Base-by-base conservation (phyloP, 1,140 invertebrate species). In the roundworm (Caenorhabditis elegans) region DNA sequence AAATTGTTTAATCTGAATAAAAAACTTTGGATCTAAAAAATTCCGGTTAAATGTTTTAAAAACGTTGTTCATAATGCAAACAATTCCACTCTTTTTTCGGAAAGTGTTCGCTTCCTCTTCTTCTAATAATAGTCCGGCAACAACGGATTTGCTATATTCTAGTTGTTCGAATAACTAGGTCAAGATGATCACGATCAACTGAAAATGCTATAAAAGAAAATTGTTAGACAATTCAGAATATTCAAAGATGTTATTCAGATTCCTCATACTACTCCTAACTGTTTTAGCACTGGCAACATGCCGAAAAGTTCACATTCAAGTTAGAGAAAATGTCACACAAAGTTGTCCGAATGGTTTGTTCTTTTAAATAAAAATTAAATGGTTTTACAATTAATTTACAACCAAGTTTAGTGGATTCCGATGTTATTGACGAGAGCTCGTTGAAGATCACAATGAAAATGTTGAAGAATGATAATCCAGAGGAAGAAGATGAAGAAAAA, bases 121-220 rank as follows among this genome's bases (percentile, higher is more conserved):
- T 43, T 19, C 60, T 22, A 70, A 70, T 31, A 70, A 70, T 70
- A 70, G 60, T 34, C 19, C 11, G n/a, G n/a, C n/a, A n/a, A 8
- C 39, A 43, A 65, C 31, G 60, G 60, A 70, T 39, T 70, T 26
- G 17, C 11, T 39, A 39, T n/a, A 70, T 70, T 70, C 60, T 39
- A 70, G 31, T 70, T 70, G 34, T 39, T 39, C 60, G 2, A 70
- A 70, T 70, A 70, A 70, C 60, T 39, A 28, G 60, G 60, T 70
- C 60, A 70, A 70, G 60, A 70, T 70, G 60, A 39, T 70, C 60
- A 39, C 60, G 60, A 70, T 70, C 60, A 70, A 70, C 60, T 70
- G 34, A 70, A 70, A 70, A 22, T 39, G 43, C 34, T 70, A 70
- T 70, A 70, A 70, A 70, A 34, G 55, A 22, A 34, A 22, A 19